phyloP scores from a whole-genome alignment of 37 sponge, comb jelly and placozoan genomes.

The Ephydatia muelleri region DNA sequence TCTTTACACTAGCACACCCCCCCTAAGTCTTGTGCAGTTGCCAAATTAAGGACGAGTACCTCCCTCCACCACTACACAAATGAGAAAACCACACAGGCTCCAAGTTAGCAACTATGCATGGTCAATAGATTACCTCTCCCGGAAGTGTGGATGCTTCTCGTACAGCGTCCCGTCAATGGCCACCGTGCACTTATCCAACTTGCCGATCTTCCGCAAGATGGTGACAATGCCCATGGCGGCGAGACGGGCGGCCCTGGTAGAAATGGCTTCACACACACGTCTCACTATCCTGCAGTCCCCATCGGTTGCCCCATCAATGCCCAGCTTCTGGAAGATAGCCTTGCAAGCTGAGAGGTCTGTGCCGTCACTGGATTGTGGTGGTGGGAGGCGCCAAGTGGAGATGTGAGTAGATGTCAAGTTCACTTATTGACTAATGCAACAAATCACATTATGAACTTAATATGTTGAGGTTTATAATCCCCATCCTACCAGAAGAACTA shows the following conservation, averaged over 20 bases:
- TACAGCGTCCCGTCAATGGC: constrained; percentile 97
- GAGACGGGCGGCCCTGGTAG: constrained; percentile 91
- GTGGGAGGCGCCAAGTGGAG: neutral
- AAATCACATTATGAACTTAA: neutral
- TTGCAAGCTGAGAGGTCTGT: constrained; percentile 37
- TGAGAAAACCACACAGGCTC: neutral
- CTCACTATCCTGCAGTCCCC: constrained; percentile 71
- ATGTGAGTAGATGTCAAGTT: neutral
- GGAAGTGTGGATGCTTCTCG: constrained; percentile 89
- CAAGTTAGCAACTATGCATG: neutral
- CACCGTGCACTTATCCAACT: constrained; percentile 72
- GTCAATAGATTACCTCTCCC: constrained; percentile 24
- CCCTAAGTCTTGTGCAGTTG: too few species aligned
- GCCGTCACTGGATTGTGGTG: neutral
- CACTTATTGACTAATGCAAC: too few species aligned
- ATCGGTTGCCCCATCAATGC: constrained; percentile 59
- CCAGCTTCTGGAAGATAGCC: constrained; percentile 38
- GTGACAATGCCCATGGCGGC: constrained; percentile 88
- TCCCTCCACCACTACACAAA: too few species aligned
- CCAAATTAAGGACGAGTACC: too few species aligned
- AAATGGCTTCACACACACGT: constrained; percentile 88
- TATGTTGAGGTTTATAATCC: too few species aligned
- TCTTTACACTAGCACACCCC: too few species aligned
- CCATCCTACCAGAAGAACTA: too few species aligned
- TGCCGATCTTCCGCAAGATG: constrained; percentile 78